phyloP scores from a whole-genome alignment of 37 sponge, comb jelly and placozoan genomes.

The Beroe forskalii region DNA sequence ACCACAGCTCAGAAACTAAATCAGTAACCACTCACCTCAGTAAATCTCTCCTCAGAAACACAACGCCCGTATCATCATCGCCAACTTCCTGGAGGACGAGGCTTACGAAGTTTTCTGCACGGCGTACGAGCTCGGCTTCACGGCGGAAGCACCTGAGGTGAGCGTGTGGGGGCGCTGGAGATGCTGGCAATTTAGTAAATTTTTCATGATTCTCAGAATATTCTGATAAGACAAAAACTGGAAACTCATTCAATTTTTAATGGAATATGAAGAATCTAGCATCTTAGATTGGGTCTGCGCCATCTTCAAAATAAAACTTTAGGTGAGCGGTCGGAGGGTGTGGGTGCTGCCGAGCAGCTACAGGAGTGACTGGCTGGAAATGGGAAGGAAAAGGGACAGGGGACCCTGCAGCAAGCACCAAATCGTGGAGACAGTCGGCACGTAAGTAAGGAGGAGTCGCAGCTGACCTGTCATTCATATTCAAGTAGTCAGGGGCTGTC shows the following conservation, averaged over 20 bases:
- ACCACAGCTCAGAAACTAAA: too few species aligned
- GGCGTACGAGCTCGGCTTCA: background rate
- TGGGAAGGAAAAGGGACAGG: background rate
- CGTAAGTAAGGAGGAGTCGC: slow-evolving; percentile 28
- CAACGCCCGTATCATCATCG: slow-evolving; percentile 44
- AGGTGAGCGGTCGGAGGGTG: slow-evolving; percentile 9
- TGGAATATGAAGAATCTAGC: too few species aligned
- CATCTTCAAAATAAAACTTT: too few species aligned
- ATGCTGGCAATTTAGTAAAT: too few species aligned
- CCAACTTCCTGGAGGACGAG: slow-evolving; percentile 41
- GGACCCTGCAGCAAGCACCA: slow-evolving; percentile 12
- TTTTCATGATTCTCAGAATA: too few species aligned
- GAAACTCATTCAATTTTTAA: too few species aligned
- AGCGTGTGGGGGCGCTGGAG: background rate
- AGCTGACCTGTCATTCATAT: too few species aligned
- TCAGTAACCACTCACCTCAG: too few species aligned
- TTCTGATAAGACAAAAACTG: too few species aligned
- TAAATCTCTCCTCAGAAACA: background rate
- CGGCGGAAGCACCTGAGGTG: slow-evolving; percentile 20
- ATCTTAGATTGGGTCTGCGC: too few species aligned
- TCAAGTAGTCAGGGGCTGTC: too few species aligned
- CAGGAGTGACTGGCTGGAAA: background rate
- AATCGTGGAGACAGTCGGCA: slow-evolving; percentile 7
- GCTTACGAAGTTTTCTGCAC: slow-evolving; percentile 48
- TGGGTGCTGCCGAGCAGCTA: slow-evolving; percentile 61